Evolutionary conservation across 1,140 invertebrate species (phyloP).

Genomic region (Wasmannia auropunctata): DNA sequence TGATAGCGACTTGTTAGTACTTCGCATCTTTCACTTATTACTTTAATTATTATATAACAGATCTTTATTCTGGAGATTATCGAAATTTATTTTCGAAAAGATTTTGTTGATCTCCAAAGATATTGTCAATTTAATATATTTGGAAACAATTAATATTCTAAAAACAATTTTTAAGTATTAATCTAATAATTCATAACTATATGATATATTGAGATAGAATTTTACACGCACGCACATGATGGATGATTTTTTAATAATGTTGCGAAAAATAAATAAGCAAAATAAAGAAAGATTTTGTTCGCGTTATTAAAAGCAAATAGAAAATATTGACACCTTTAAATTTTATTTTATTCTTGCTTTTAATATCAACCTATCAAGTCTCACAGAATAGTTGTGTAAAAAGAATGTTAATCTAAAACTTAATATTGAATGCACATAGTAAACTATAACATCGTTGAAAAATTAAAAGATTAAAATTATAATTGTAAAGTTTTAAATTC

Average conservation of each 20-base stretch:
- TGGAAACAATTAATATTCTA: not conserved
- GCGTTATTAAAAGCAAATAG: not conserved
- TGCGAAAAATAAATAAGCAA: not conserved
- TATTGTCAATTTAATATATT: not conserved
- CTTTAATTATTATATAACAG: not conserved
- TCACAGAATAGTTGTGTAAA: not conserved
- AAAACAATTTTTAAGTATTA: not conserved
- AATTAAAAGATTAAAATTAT: slow-evolving; percentile 12
- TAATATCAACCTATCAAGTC: not conserved
- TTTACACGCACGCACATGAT: not conserved
- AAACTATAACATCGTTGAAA: not conserved
- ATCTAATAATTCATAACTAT: not conserved
- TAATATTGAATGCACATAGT: not conserved
- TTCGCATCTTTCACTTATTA: not conserved
- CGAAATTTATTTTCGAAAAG: not conserved
- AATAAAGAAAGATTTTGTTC: not conserved
- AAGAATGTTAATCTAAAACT: not conserved
- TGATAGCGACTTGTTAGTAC: slow-evolving; percentile 86
- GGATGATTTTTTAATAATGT: too few species aligned
- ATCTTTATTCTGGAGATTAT: not conserved
- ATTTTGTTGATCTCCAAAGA: not conserved
- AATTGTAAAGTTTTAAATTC: not conserved
- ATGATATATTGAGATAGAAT: not conserved
- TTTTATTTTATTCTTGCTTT: not conserved
- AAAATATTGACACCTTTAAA: not conserved